A percentile compares a stretch with the other conserved stretches of the same genome.
These are phyloP conservation scores for Neoaliturus tenellus DNA, from an alignment of 2,888 invertebrate genomes.

Conservation along the genomic window DNA sequence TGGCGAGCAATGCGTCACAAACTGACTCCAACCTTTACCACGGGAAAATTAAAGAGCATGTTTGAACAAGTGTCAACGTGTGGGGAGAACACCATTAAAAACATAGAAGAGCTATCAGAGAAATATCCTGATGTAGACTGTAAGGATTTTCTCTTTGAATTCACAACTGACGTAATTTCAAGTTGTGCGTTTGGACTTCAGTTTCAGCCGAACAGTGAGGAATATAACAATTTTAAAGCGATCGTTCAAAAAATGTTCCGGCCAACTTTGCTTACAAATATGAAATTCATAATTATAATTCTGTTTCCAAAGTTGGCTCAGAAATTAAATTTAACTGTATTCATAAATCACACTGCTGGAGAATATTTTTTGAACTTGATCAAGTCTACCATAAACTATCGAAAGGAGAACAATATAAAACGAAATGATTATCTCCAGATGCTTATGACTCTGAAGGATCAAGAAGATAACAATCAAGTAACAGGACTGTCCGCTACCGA, in stretches of 20 bases:
- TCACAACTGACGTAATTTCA: constrained; percentile 73
- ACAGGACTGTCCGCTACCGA: neutral
- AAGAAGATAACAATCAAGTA: constrained; percentile 30
- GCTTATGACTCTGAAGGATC: constrained; percentile 21
- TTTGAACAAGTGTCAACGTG: constrained; percentile 72
- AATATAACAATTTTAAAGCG: neutral
- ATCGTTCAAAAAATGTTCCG: neutral
- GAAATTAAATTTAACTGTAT: neutral
- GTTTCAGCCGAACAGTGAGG: constrained; percentile 68
- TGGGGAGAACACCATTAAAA: constrained; percentile 64
- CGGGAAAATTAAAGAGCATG: constrained; percentile 75
- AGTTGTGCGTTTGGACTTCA: constrained; percentile 72
- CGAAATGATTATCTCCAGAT: constrained; percentile 44
- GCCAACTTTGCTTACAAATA: neutral
- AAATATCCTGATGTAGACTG: constrained; percentile 36
- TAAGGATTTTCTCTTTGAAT: constrained; percentile 70
- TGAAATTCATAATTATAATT: constrained; percentile 1
- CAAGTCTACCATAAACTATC: neutral
- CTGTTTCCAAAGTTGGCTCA: constrained; percentile 18
- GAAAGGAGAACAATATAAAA: neutral
- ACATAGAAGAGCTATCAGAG: neutral
- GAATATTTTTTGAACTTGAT: neutral
- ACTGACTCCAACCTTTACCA: constrained; percentile 75
- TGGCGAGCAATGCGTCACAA: constrained; percentile 74
- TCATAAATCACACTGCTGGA: neutral